Conservation (phyloP, 2,113 vertebrate genomes). For the Proteles cristata region DNA sequence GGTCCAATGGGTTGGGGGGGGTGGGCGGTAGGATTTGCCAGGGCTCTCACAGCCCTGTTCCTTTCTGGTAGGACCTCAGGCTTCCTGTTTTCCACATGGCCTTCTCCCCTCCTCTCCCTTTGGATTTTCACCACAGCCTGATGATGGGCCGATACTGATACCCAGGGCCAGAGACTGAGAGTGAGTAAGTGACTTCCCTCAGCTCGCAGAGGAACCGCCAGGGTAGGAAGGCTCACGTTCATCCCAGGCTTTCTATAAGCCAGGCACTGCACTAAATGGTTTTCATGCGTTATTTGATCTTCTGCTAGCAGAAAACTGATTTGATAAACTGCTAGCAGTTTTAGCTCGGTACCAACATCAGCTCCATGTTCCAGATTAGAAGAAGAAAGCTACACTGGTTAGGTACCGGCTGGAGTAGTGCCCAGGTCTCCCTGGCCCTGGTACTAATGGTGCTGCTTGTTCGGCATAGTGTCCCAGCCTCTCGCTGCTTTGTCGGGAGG, state of each 20-base stretch:
- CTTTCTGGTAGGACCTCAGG: not conserved
- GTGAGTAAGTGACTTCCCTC: not conserved
- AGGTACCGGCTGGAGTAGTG: not conserved
- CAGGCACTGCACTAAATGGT: not conserved
- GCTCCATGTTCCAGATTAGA: not conserved
- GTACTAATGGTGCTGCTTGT: not conserved
- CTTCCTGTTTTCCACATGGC: not conserved
- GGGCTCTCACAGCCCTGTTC: not conserved
- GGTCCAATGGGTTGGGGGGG: accelerated
- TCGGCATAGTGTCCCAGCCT: not conserved
- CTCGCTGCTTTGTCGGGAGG: not conserved
- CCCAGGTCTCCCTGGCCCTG: not conserved
- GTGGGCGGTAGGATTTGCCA: not conserved
- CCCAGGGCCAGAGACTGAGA: not conserved
- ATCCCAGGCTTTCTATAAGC: not conserved
- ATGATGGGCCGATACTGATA: not conserved
- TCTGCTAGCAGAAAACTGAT: not conserved
- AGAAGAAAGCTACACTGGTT: not conserved
- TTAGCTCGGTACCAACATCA: not conserved
- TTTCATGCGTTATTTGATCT: not conserved
- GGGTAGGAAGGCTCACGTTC: not conserved
- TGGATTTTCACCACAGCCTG: not conserved
- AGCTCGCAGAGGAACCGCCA: not conserved
- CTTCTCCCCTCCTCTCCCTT: not conserved
- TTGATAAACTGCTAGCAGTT: not conserved